Evolutionary conservation across 1,140 invertebrate species (phyloP).

Genomic region (Zophobas atratus): DNA sequence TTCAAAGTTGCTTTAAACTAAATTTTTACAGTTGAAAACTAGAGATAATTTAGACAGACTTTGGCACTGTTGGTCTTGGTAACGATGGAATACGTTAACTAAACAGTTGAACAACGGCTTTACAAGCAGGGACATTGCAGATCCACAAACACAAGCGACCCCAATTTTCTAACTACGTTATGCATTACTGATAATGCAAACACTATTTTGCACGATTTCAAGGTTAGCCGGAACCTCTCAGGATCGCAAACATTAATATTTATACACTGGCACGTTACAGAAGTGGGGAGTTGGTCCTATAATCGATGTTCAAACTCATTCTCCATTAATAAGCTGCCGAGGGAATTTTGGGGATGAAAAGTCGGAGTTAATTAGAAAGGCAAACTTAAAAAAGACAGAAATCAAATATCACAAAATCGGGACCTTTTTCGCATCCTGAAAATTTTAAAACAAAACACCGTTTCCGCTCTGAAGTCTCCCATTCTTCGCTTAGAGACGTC

Average conservation of each 20-base stretch:
- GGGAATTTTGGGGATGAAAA: too few species aligned
- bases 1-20: too few species aligned
- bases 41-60: too few species aligned
- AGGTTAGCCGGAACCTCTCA: conserved; percentile 11
- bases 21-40: too few species aligned
- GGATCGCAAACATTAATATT: conserved; percentile 17
- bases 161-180: conserved; percentile 14
- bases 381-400: too few species aligned
- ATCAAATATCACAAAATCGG: too few species aligned
- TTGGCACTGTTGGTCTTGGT: conserved; percentile 15
- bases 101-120: not conserved
- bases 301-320: not conserved
- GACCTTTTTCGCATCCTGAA: too few species aligned
- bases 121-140: not conserved
- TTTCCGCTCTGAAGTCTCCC: too few species aligned
- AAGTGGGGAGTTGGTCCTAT: conserved; percentile 18
- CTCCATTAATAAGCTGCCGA: too few species aligned
- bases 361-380: too few species aligned
- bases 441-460: too few species aligned
- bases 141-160: not conserved
- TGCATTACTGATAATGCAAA: conserved; percentile 38
- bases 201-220: conserved; percentile 20
- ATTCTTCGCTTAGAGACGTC: not conserved
- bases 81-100: conserved; percentile 25
- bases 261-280: conserved; percentile 16